Conservation (phyloP, 2,888 invertebrate species). For the Lydus trimaculatus region DNA sequence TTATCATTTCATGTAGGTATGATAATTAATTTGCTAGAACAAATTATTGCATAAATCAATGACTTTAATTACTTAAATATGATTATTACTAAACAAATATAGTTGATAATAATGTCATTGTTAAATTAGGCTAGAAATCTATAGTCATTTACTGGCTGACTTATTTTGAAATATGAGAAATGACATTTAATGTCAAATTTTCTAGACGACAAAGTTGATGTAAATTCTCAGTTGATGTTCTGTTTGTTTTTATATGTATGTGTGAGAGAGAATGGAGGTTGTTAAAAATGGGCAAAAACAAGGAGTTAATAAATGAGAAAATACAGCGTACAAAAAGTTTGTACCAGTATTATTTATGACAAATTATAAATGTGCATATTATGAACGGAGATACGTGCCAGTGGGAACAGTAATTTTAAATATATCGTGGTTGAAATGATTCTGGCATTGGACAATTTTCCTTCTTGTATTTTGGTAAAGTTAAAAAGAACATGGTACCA, state of each 20-base stretch:
- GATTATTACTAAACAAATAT: background rate
- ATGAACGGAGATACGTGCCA: slow-evolving; percentile 32
- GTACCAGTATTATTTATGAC: slow-evolving; percentile 36
- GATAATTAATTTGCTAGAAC: background rate
- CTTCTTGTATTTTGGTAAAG: slow-evolving; percentile 44
- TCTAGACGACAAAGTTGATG: background rate
- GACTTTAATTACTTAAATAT: background rate
- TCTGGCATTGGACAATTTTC: slow-evolving; percentile 45
- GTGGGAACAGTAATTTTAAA: slow-evolving; percentile 36
- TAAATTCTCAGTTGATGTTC: slow-evolving; percentile 15
- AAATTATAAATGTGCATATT: slow-evolving; percentile 41
- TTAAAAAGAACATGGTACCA: slow-evolving; percentile 48
- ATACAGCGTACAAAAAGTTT: slow-evolving; percentile 29
- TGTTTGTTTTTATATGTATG: slow-evolving; percentile 11
- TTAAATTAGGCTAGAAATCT: background rate
- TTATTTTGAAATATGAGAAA: background rate
- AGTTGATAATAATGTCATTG: background rate
- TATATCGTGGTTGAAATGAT: slow-evolving; percentile 39
- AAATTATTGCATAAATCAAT: background rate
- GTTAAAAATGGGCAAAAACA: slow-evolving; percentile 10
- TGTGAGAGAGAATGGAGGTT: background rate
- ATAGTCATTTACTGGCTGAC: background rate
- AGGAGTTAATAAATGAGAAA: slow-evolving; percentile 32
- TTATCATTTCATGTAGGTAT: slow-evolving; percentile 9
- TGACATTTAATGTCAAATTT: background rate